Evolutionary conservation across 2,113 vertebrate genomes (phyloP).

Genomic region (Siniperca chuatsi): DNA sequence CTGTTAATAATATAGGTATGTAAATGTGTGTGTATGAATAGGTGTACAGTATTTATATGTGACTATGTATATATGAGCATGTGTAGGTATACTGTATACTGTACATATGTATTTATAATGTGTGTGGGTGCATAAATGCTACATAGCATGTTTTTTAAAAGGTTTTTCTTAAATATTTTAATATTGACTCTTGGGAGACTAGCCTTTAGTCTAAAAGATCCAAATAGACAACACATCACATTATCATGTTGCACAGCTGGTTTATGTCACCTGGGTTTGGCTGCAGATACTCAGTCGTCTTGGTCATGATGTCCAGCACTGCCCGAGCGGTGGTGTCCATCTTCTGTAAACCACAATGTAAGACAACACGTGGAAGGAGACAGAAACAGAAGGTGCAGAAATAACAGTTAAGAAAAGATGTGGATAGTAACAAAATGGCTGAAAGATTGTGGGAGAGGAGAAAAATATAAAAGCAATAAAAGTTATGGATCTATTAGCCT

Average conservation of each 20-base stretch:
- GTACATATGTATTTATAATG: background rate
- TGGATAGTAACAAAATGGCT: background rate
- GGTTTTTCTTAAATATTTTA: background rate
- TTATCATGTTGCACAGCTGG: background rate
- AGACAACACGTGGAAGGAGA: background rate
- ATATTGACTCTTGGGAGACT: background rate
- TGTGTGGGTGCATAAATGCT: background rate
- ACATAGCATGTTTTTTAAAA: no score
- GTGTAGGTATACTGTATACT: background rate
- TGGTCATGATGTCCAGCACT: slow-evolving; percentile 97
- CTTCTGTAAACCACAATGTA: slow-evolving; percentile 84
- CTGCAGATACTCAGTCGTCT: slow-evolving; percentile 98
- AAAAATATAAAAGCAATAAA: background rate
- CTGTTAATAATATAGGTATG: background rate
- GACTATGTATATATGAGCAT: background rate
- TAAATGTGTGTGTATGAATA: background rate
- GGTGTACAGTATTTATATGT: background rate
- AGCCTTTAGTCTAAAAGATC: background rate
- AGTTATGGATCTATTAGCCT: background rate
- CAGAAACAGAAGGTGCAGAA: background rate
- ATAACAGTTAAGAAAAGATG: background rate
- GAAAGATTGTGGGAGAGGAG: background rate
- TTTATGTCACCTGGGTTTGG: slow-evolving; percentile 93
- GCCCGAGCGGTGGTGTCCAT: slow-evolving; percentile 95
- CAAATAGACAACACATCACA: background rate